A percentile compares a stretch with the other conserved stretches of the same genome.
These are phyloP conservation scores for Tuta absoluta DNA, from an alignment of 2,888 invertebrate species.

Conservation along the genomic window DNA sequence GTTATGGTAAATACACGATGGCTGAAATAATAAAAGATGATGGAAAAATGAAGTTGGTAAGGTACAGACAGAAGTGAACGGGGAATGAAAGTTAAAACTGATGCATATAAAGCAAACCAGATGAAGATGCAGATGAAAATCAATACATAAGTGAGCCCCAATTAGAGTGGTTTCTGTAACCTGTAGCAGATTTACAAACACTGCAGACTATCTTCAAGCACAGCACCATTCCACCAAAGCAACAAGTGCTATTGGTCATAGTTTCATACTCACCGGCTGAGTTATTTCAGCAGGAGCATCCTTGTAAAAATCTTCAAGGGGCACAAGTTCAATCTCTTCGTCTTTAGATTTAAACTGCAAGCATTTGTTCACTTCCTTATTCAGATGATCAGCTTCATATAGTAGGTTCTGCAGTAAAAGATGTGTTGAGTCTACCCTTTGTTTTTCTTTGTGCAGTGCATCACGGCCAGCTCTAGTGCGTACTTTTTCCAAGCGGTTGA, in stretches of 20 bases:
- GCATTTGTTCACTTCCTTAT: constrained; percentile 97
- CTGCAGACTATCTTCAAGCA: not conserved
- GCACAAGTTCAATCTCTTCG: constrained; percentile 94
- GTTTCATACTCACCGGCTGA: constrained; percentile 82
- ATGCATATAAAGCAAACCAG: too few relatives aligned
- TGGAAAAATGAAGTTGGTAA: too few relatives aligned
- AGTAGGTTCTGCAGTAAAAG: constrained; percentile 95
- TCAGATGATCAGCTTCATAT: constrained; percentile 96
- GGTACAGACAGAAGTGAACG: too few relatives aligned
- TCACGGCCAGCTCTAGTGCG: constrained; percentile 91
- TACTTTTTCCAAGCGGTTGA: constrained; percentile 95
- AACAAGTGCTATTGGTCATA: not conserved
- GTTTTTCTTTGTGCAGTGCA: constrained; percentile 90
- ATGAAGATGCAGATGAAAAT: too few relatives aligned
- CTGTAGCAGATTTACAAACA: too few relatives aligned
- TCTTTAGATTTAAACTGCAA: constrained; percentile 97
- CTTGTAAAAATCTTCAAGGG: constrained; percentile 90
- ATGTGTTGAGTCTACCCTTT: constrained; percentile 93
- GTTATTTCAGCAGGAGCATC: constrained; percentile 88
- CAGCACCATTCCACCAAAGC: not conserved
- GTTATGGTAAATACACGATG: too few relatives aligned
- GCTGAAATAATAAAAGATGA: too few relatives aligned
- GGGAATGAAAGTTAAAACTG: too few relatives aligned
- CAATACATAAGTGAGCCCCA: too few relatives aligned
- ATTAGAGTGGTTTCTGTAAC: too few relatives aligned